Evolutionary conservation across 2,797 vertebrate species (phyloP), one percentile per base, ranked within the genome.

Genomic region (Corythornis leucogaster): DNA sequence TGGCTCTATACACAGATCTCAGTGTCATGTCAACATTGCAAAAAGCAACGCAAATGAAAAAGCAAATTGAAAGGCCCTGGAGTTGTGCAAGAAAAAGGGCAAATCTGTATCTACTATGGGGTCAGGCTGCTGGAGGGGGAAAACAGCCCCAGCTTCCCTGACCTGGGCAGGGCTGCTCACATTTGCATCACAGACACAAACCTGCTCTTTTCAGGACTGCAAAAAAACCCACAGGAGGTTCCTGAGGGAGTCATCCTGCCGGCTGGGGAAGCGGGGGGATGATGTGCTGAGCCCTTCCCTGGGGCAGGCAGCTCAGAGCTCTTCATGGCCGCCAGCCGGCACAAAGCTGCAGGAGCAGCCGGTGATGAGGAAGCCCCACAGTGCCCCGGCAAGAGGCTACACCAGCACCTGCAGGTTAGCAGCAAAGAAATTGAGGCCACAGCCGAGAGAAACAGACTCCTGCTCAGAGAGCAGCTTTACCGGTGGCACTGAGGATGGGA

Each of bases 21-120:
- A 26, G 1, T 6, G 2, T 6, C 7, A 0, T 0, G 11, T 30
- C 54, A 22, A 26, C 8, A 1, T 0, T 7, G 11, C 8, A 53
- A 40, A 24, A 43, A 50, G 5, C 28, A 21, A 24, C 9, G 30
- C 11, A 22, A 55, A 12, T 3, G 45, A 19, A 40, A 66, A n/a
- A 40, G 20, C 10, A 25, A 64, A 75, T 48, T 3, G 9, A 76
- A 51, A 85, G 18, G 31, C n/a, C 30, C 30, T 21, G 26, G 28
- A 63, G 40, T 19, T 3, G 1, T 4, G 24, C n/a, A 54, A 69
- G 18, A 31, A 83, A 69, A 77, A 85, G 42, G 57, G 24, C 6
- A 76, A 70, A 74, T 46, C 70, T 5, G 0, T 28, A 14, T 28
- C 26, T 31, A 3, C 21, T 1, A 6, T 0, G 16, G 35, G 50